Evolutionary conservation across 1,140 invertebrate genomes (phyloP).

Genomic region (Temnothorax nylanderi): DNA sequence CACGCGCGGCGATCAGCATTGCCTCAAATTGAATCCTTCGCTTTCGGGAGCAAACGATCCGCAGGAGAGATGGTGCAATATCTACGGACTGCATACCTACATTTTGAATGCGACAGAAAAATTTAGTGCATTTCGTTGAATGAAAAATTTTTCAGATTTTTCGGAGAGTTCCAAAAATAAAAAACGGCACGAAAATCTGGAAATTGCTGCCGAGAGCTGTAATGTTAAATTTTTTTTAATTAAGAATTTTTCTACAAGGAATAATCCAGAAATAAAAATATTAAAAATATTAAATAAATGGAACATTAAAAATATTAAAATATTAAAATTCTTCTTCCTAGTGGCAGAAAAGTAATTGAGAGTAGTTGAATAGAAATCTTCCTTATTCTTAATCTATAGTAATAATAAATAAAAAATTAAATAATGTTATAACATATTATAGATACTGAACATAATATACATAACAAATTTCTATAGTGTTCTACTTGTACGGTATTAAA

Average conservation of each 20-base stretch:
- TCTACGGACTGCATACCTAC: constrained; percentile 44
- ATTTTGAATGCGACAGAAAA: constrained; percentile 38
- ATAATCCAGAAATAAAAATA: neutral
- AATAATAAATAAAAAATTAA: neutral
- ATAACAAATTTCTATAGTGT: neutral
- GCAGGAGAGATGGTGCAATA: constrained; percentile 48
- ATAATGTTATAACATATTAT: neutral
- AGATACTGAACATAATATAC: neutral
- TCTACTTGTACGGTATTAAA: neutral
- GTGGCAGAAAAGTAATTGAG: neutral
- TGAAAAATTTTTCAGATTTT: neutral
- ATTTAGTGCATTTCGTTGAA: constrained; percentile 27
- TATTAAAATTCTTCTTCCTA: neutral
- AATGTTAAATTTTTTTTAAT: neutral
- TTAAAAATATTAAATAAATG: neutral
- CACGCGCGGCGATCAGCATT: constrained; percentile 46
- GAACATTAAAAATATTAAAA: too few species aligned
- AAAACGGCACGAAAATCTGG: neutral
- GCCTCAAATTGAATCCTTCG: constrained; percentile 60
- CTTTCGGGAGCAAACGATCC: constrained; percentile 49
- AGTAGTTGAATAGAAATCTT: neutral
- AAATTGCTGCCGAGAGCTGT: neutral
- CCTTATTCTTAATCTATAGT: neutral
- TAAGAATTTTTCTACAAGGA: neutral
- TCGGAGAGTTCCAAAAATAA: neutral